Evolutionary conservation across 2,113 vertebrate genomes (phyloP), one percentile per base, ranked within the genome.

Genomic region (Xiphophorus couchianus): DNA sequence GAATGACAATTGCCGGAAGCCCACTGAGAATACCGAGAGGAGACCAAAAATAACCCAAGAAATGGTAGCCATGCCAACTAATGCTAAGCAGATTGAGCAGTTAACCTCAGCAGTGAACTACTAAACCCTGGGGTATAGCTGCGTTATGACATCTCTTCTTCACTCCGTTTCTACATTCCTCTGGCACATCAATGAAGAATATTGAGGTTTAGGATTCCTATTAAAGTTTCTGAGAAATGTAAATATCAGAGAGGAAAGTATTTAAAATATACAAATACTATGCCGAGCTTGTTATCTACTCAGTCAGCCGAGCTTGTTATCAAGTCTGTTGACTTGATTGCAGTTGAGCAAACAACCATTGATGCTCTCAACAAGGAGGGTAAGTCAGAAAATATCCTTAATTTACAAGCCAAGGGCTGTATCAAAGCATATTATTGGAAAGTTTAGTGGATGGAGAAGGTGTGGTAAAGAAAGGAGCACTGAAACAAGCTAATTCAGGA

Each of bases 1-100:
- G 87, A 91, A 86, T 88, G 88, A 89, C 82, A 81, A 82, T 78
- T 82, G 79, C 64, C 71, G 54, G 33, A 62, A 82, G 71, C 77
- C 74, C 66, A 66, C 19, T 33, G 83, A 81, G 84, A 87, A 89
- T 74, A 88, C 19, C 27, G 82, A 72, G 44, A 82, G 71, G 42
- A 71, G 77, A 48, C 42, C 72, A 73, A 77, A 83, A 60, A 60
- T 81, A 88, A 69, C 88, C 74, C 42, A 89, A 86, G 91, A 92
- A 87, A 89, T 76, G 75, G 90, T 92, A 90, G 84, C 85, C 88
- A 92, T 92, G 90, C 89, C 92, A 92, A 93, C 88, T 86, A 86
- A 82, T 84, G 8, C 74, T 33, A 64, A 88, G 83, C 88, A 84
- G 83, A 87, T 71, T 77, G 90, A 90, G 86, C 88, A 89, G 93